Conservation (phyloP, 2,797 vertebrate genomes). For the Allobates femoralis region DNA sequence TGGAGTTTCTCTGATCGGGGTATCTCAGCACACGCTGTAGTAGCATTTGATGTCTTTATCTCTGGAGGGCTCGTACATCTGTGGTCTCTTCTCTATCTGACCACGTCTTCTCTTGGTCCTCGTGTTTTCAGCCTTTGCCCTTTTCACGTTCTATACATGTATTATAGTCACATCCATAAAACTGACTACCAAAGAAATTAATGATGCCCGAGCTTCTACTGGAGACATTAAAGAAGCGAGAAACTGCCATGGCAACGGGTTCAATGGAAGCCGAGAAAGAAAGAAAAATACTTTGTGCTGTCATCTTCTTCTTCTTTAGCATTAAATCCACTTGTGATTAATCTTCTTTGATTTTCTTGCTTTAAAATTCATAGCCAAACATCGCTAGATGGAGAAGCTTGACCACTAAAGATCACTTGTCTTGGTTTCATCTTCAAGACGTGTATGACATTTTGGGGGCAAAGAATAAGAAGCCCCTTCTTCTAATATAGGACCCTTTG, state of each 20-base stretch:
- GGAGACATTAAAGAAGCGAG: neutral
- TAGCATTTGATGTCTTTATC: neutral
- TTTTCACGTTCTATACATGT: constrained; percentile 4
- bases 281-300: neutral
- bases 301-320: neutral
- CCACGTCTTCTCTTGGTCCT: neutral
- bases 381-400: neutral
- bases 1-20: neutral
- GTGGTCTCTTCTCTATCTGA: neutral
- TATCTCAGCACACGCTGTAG: neutral
- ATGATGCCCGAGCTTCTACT: neutral
- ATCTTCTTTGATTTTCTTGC: neutral
- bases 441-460: neutral
- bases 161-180: neutral
- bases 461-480: too few relatives aligned
- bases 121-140: neutral
- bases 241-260: neutral
- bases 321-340: neutral
- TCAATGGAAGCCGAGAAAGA: neutral
- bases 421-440: neutral
- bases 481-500: neutral
- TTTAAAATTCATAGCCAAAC: neutral
- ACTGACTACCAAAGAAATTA: neutral
- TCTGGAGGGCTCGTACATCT: neutral
- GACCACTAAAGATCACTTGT: neutral